Evolutionary conservation across 2,888 invertebrate species (phyloP), one percentile per base, ranked within the genome.

Genomic region (Caenorhabditis sp.): DNA sequence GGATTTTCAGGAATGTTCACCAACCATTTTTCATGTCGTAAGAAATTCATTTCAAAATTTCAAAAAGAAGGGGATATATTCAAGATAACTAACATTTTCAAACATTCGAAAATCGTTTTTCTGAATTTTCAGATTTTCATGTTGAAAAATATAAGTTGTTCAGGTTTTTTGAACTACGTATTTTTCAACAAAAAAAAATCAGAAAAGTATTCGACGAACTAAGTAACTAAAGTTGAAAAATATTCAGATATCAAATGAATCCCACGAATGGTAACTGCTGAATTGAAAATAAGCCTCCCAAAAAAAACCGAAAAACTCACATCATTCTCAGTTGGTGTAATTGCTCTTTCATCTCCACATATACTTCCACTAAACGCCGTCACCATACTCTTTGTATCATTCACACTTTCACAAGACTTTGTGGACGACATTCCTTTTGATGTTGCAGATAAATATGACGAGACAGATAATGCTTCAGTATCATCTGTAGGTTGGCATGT

Each of bases 361-460:
- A 78, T 77, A 66, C 78, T 78, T 56, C 78, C 80, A 56, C 75
- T 75, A 59, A 80, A 73, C 31, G 80, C 80, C 8, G 80, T 80
- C 43, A 82, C 77, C 78, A 81, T 78, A 70, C 79, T 77, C 63
- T 73, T 77, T 20, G 76, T 76, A 63, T 77, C 76, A 43, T 78
- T 78, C 59, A 72, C 78, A 65, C 84, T 84, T 66, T 85, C 85
- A 60, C 80, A 73, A 26, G 84, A 84, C 67, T 85, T 85, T 21
- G 84, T 83, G 10, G 83, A 83, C 8, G 83, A 83, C 65, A 83
- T 72, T n/a, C 82, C 82, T 76, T 83, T 82, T 7, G 85, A 85
- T n/a, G 82, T 83, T 59, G 85, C 85, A 5, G 85, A 84, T 50
- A 85, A 80, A 70, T 83, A 85, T n/a, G 85, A 85, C 21, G 80